These are phyloP conservation scores for Bedellia somnulentella DNA, from an alignment of 2,888 invertebrate genomes.

Conservation along the genomic window DNA sequence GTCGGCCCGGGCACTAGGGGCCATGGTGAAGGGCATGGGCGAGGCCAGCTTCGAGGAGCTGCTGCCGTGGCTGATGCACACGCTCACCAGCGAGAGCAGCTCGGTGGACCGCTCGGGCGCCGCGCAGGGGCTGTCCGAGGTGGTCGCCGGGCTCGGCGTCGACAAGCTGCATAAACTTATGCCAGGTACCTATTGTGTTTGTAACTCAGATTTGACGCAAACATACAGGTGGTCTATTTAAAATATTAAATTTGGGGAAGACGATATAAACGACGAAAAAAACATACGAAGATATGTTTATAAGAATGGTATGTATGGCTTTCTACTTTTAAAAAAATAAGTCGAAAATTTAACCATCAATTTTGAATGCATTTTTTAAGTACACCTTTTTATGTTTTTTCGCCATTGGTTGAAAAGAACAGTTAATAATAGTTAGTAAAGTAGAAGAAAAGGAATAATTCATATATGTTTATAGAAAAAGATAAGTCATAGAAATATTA, in stretches of 20 bases:
- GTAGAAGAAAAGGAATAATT: no score
- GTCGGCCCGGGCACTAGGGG: conserved; percentile 93
- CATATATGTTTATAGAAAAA: no score
- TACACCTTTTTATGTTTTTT: no score
- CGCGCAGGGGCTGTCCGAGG: conserved; percentile 96
- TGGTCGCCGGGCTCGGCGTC: conserved; percentile 93
- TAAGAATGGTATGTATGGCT: no score
- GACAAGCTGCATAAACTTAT: conserved; percentile 94
- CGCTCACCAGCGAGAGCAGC: conserved; percentile 90
- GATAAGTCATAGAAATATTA: no score
- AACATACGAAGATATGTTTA: no score
- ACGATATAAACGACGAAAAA: no score
- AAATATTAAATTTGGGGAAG: neutral
- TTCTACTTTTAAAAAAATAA: no score
- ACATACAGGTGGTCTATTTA: neutral
- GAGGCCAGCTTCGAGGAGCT: conserved; percentile 95
- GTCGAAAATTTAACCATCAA: no score
- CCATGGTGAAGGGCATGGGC: conserved; percentile 97
- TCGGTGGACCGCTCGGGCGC: conserved; percentile 96
- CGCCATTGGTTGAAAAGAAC: no score
- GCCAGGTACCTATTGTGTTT: conserved; percentile 64
- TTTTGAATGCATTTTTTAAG: no score
- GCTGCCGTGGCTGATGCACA: conserved; percentile 98
- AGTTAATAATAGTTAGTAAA: no score
- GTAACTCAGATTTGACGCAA: neutral